Conservation (phyloP, 1,140 invertebrate species). For the Hycleus phaleratus region DNA sequence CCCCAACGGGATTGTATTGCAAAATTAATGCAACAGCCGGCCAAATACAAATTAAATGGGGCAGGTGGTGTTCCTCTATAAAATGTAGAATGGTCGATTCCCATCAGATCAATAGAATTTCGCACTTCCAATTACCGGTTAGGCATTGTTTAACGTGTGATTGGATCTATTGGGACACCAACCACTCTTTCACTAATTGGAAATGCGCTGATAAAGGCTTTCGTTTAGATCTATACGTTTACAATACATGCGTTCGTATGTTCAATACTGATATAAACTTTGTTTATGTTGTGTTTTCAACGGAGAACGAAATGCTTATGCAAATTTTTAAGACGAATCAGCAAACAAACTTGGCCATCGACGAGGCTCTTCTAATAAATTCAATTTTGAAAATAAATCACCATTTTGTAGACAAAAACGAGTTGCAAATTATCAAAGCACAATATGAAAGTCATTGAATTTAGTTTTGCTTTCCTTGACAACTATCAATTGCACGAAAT, state of each 20-base stretch:
- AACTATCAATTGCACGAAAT: too few relatives aligned
- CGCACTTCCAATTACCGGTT: slow-evolving; percentile 19
- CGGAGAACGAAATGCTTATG: slow-evolving; percentile 4
- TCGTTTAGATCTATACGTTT: background rate
- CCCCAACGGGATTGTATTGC: too few relatives aligned
- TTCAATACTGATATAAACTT: slow-evolving; percentile 6
- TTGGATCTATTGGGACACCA: slow-evolving; percentile 19
- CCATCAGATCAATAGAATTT: slow-evolving; percentile 14
- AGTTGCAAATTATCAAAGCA: too few relatives aligned
- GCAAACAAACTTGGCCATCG: too few relatives aligned
- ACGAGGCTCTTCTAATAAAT: too few relatives aligned
- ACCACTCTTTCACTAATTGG: slow-evolving; percentile 27
- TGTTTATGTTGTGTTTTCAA: background rate
- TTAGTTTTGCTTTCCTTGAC: too few relatives aligned
- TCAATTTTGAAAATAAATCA: too few relatives aligned
- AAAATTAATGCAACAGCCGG: background rate
- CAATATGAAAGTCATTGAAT: too few relatives aligned
- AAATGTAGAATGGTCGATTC: slow-evolving; percentile 9
- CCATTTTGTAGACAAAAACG: too few relatives aligned
- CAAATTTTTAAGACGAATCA: slow-evolving; percentile 4
- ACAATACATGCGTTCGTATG: background rate
- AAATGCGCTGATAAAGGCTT: slow-evolving; percentile 24
- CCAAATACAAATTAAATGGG: slow-evolving; percentile 6
- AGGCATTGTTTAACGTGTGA: slow-evolving; percentile 21
- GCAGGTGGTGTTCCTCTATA: background rate